A percentile compares a stretch with the other conserved stretches of the same genome.
Evolutionary conservation across 2,888 invertebrate genomes (phyloP).

Genomic region (Neocrepidodera transversa): DNA sequence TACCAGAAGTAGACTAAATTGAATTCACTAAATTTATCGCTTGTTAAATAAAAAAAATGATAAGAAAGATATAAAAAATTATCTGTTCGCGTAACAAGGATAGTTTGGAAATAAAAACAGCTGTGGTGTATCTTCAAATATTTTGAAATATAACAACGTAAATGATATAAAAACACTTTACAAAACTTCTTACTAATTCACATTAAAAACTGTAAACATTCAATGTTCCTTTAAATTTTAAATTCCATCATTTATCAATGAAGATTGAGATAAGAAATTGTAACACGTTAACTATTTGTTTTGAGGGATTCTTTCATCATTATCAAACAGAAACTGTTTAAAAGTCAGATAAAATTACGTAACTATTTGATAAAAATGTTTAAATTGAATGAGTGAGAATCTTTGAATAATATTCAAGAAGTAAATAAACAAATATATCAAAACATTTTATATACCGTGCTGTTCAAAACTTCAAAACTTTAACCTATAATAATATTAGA

Average conservation of each 20-base stretch:
- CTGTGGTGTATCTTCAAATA: too few relatives aligned
- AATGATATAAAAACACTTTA: too few relatives aligned
- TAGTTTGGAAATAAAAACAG: slow-evolving; percentile 21
- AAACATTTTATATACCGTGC: too few relatives aligned
- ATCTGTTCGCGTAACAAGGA: slow-evolving; percentile 24
- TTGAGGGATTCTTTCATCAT: slow-evolving; percentile 16
- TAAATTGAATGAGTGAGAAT: neutral
- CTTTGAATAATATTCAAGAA: neutral
- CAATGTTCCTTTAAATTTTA: slow-evolving; percentile 20
- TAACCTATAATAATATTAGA: too few relatives aligned
- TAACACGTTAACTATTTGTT: slow-evolving; percentile 15
- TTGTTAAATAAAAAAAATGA: slow-evolving; percentile 34
- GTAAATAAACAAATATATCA: too few relatives aligned
- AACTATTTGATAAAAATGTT: slow-evolving; percentile 6
- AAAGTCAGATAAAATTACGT: slow-evolving; percentile 18
- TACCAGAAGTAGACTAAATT: slow-evolving; percentile 21
- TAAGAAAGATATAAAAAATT: slow-evolving; percentile 38
- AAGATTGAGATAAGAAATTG: slow-evolving; percentile 18
- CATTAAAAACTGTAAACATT: neutral
- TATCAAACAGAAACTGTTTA: slow-evolving; percentile 8
- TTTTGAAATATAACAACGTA: too few relatives aligned
- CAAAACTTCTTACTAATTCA: too few relatives aligned
- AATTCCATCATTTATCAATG: slow-evolving; percentile 25
- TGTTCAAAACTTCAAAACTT: too few relatives aligned
- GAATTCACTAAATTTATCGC: slow-evolving; percentile 30